A percentile compares a stretch with the other conserved stretches of the same genome.
These are phyloP conservation scores for Aspidiotus rigidus DNA, from an alignment of 2,888 invertebrate species.

Conservation along the genomic window DNA sequence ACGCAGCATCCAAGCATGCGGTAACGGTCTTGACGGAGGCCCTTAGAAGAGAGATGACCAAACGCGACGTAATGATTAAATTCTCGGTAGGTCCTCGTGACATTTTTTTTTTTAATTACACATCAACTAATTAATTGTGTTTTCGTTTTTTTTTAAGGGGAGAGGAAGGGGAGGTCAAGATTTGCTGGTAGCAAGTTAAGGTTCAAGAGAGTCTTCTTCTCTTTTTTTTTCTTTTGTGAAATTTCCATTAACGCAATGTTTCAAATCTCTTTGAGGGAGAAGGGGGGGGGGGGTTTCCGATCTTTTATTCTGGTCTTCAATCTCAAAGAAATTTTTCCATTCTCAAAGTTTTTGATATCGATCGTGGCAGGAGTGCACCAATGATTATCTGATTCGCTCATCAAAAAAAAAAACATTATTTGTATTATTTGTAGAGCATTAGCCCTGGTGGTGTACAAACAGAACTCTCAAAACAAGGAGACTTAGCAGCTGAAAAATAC, in stretches of 20 bases:
- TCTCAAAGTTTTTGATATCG: neutral
- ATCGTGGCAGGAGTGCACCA: neutral
- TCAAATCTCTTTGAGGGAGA: too few species aligned
- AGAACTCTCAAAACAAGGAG: neutral
- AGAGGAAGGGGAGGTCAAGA: too few species aligned
- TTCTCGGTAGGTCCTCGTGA: constrained; percentile 7
- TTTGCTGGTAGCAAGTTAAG: too few species aligned
- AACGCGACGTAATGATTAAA: constrained; percentile 21
- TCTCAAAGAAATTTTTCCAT: neutral
- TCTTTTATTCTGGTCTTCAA: neutral
- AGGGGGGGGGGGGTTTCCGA: too few species aligned
- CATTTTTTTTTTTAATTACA: too few species aligned
- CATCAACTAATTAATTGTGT: too few species aligned
- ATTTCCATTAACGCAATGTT: too few species aligned
- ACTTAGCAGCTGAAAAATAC: too few species aligned
- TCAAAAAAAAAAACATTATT: neutral
- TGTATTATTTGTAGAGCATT: constrained; percentile 16
- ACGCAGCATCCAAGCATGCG: constrained; percentile 24
- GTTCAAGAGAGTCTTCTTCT: too few species aligned
- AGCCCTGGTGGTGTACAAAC: constrained; percentile 16
- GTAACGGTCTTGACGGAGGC: constrained; percentile 24
- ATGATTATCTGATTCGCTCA: neutral
- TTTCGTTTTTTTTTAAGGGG: too few species aligned
- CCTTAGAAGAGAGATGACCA: constrained; percentile 18
- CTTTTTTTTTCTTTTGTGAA: too few species aligned